phyloP scores from a whole-genome alignment of 92 coral and sea anemone species.

The Hydrozoanthus gracilis region DNA sequence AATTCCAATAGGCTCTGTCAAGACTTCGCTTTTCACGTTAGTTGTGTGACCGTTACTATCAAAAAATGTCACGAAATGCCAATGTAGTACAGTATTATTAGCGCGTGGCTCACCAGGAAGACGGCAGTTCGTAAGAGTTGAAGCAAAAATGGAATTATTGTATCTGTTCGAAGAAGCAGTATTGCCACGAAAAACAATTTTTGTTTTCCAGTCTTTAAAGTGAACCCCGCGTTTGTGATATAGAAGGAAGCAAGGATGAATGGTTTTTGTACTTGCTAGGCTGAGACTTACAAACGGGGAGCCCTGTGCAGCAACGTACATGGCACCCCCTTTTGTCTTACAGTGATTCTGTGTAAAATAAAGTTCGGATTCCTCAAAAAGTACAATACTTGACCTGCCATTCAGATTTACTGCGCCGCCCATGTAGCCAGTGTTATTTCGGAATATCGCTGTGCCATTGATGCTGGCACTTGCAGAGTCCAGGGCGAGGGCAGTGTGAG shows the following conservation, averaged over 20 bases:
- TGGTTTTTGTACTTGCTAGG: slow-evolving; percentile 57
- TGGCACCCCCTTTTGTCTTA: slow-evolving; percentile 84
- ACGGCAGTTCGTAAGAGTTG: slow-evolving; percentile 79
- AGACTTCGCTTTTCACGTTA: slow-evolving; percentile 58
- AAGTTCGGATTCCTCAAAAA: slow-evolving; percentile 60
- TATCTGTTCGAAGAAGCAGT: slow-evolving; percentile 39
- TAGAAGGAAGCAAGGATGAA: slow-evolving; percentile 77
- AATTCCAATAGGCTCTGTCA: slow-evolving; percentile 79
- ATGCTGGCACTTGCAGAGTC: slow-evolving; percentile 67
- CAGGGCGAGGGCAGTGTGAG: slow-evolving; percentile 73
- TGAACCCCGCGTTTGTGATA: slow-evolving; percentile 32
- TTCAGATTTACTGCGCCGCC: slow-evolving; percentile 91
- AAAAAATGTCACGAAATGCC: slow-evolving; percentile 72
- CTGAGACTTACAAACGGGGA: slow-evolving; percentile 74
- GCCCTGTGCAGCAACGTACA: slow-evolving; percentile 81
- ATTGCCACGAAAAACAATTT: slow-evolving; percentile 76
- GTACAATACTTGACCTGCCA: slow-evolving; percentile 67
- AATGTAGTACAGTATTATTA: slow-evolving; percentile 67
- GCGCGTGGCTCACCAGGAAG: slow-evolving; percentile 63
- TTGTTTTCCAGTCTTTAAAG: slow-evolving; percentile 66
- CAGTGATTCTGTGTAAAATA: slow-evolving; percentile 66
- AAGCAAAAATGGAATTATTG: slow-evolving; percentile 81
- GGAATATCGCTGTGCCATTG: slow-evolving; percentile 59
- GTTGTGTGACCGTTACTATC: slow-evolving; percentile 41
- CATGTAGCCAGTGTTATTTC: slow-evolving; percentile 70